These are phyloP conservation scores for Eudasyphora cyanicolor DNA, from an alignment of 2,888 invertebrate species.

Conservation along the genomic window DNA sequence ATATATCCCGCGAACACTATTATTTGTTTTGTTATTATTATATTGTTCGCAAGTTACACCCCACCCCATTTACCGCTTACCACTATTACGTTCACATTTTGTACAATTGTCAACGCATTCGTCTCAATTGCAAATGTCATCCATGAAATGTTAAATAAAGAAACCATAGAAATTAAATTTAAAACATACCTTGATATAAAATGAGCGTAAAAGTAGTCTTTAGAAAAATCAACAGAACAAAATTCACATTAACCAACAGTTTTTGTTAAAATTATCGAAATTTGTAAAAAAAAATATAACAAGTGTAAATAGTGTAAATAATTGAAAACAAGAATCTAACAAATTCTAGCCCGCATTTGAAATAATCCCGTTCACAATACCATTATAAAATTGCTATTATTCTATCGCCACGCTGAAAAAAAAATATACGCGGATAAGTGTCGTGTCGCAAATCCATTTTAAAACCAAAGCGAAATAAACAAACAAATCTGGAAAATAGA, in stretches of 20 bases:
- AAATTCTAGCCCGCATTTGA: not conserved
- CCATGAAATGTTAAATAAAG: conserved; percentile 57
- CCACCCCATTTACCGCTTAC: not conserved
- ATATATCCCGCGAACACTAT: no score
- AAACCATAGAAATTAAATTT: conserved; percentile 63
- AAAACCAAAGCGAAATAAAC: conserved; percentile 16
- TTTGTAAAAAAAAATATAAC: conserved; percentile 3
- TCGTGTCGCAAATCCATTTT: conserved; percentile 21
- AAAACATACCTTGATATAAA: conserved; percentile 50
- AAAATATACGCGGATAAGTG: not conserved
- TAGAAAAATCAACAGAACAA: conserved; percentile 33
- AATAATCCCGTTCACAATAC: not conserved
- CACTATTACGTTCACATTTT: conserved; percentile 14
- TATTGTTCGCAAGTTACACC: not conserved
- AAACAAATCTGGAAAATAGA: conserved; percentile 38
- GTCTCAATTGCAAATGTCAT: conserved; percentile 55
- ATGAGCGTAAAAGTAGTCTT: conserved; percentile 44
- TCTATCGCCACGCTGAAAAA: not conserved
- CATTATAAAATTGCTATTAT: not conserved
- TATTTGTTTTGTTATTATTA: no score
- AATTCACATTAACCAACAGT: conserved; percentile 18
- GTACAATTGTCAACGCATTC: conserved; percentile 44
- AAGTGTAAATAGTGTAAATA: conserved; percentile 36
- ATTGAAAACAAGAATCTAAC: conserved; percentile 1
- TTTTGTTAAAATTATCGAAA: conserved; percentile 34